Evolutionary conservation across 2,888 invertebrate species (phyloP).

Genomic region (Epinotia nisella): DNA sequence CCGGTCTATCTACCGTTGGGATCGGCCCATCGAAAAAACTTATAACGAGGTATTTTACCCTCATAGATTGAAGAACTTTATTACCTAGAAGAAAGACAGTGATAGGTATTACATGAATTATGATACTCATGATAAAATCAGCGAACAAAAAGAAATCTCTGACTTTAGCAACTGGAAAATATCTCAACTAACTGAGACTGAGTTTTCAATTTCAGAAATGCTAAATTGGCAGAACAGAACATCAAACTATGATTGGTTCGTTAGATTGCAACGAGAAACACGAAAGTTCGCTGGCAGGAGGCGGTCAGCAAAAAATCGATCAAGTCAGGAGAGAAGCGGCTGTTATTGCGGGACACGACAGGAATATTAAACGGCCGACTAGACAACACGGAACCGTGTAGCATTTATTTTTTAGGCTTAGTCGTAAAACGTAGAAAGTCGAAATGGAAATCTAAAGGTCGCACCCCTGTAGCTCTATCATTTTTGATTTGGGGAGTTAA

Average conservation of each 20-base stretch:
- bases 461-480: conserved; percentile 29
- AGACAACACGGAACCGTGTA: conserved; percentile 37
- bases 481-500: conserved; percentile 27
- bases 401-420: conserved; percentile 32
- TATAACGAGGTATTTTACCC: conserved; percentile 12
- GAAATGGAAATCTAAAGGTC: conserved; percentile 32
- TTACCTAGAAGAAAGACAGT: neutral
- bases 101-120: too few relatives aligned
- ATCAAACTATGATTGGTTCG: conserved; percentile 12
- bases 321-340: conserved; percentile 44
- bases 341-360: conserved; percentile 37
- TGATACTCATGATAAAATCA: too few relatives aligned
- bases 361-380: conserved; percentile 44
- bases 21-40: conserved; percentile 3
- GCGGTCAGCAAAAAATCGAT: conserved; percentile 46
- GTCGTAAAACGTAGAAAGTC: conserved; percentile 34
- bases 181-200: neutral
- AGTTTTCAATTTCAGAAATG: neutral
- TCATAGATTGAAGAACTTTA: conserved; percentile 4
- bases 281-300: conserved; percentile 31
- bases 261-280: conserved; percentile 33
- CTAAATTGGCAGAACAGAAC: conserved; percentile 1
- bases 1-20: conserved; percentile 10
- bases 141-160: too few relatives aligned
- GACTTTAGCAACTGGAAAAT: neutral